Base-by-base conservation (phyloP, 2,113 vertebrate species). In the Rhabdornis inornatus region DNA sequence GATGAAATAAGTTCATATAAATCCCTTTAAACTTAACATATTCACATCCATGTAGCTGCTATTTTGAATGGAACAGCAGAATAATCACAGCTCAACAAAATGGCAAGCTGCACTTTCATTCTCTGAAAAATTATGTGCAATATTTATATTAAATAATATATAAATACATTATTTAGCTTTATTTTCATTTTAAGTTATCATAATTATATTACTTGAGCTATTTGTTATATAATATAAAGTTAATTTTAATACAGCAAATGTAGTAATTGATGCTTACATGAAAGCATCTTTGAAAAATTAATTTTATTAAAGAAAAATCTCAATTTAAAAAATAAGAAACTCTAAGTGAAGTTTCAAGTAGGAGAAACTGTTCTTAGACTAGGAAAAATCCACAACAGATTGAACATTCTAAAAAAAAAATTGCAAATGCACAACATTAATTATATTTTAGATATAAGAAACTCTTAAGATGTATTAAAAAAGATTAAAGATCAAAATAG, bases 311-410 rank as follows among this genome's bases (percentile, higher is more conserved):
- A 85, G 35, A 87, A 79, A 90, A 45, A 35, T 56, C 22, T 28
- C 10, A 47, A 7, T 84, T 84, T 94, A 59, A 39, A 87, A 91
- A 85, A 75, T 30, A 60, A 84, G 25, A 91, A 27, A 44, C 27
- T 79, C 3, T 84, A 66, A 66, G 65, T 80, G 47, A 93, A 90
- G 10, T 21, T 92, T 91, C 33, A 92, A 92, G 31, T 49, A 90
- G n/a, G 30, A 74, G 68, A 90, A 95, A 83, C 11, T 80, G 50
- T 86, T 90, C 70, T 64, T 86, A 69, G 68, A 80, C 63, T 77
- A 63, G 68, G 44, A 97, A 88, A 90, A 77, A 91, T 90, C 63
- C 50, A 17, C 57, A 70, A 77, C 83, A 90, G 63, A 83, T 77
- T 90, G 88, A 90, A 57, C 15, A 61, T 45, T 90, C 31, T 53